Evolutionary conservation across 2,797 vertebrate genomes (phyloP).

Genomic region (Champsocephalus esox): DNA sequence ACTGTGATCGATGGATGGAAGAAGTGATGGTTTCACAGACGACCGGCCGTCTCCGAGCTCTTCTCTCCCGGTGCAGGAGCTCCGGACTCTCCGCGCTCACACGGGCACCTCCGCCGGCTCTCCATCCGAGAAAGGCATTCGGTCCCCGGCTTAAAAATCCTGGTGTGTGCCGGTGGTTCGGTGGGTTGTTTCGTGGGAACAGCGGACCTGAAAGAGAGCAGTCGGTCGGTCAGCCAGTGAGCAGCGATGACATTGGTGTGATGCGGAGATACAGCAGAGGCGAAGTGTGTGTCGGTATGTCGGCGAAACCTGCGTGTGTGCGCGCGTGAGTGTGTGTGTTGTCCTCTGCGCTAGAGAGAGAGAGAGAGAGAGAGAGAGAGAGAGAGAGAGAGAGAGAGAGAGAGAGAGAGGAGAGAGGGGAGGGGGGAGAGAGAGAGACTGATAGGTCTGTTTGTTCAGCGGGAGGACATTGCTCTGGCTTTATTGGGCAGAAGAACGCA

Average conservation of each 20-base stretch:
- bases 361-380: constrained; percentile 2
- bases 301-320: constrained; percentile 43
- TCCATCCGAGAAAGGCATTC: constrained; percentile 46
- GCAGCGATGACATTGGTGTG: constrained; percentile 70
- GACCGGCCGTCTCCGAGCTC: constrained; percentile 1
- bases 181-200: constrained; percentile 20
- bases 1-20: constrained; percentile 16
- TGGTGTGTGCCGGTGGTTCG: constrained; percentile 7
- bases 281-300: constrained; percentile 74
- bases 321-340: constrained; percentile 28
- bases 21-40: constrained; percentile 23
- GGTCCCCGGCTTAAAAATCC: constrained; percentile 42
- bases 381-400: constrained; percentile 8
- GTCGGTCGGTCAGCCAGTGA: constrained; percentile 30
- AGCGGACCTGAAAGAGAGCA: constrained; percentile 56
- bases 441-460: constrained; percentile 46
- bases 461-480: constrained; percentile 30
- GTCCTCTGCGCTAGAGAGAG: constrained; percentile 28
- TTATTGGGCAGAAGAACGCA: constrained; percentile 19
- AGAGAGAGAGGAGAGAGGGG: constrained; percentile 20
- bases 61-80: constrained; percentile 40
- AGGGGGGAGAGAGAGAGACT: background rate
- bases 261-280: constrained; percentile 43
- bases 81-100: constrained; percentile 52
- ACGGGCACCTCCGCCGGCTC: constrained; percentile 46